Evolutionary conservation across 2,888 invertebrate species (phyloP).

Genomic region (Nomada lathburiana): DNA sequence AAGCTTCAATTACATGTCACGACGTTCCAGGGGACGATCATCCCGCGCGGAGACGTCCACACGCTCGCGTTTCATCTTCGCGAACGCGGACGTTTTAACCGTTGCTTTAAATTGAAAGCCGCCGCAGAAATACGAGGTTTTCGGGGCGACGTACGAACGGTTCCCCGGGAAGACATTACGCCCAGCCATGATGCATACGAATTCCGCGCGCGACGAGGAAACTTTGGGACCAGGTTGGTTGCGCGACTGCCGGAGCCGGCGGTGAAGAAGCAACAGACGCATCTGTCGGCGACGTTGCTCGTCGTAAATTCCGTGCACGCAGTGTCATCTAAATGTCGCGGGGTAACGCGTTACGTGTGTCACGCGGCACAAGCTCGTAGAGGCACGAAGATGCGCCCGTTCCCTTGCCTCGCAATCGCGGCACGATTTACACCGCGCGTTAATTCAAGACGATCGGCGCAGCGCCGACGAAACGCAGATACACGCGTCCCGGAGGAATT

Average conservation of each 20-base stretch:
- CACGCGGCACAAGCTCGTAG: neutral
- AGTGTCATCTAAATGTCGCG: constrained; percentile 41
- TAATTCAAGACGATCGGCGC: constrained; percentile 52
- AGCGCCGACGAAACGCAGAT: constrained; percentile 26
- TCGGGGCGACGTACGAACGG: constrained; percentile 20
- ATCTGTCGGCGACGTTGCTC: constrained; percentile 41
- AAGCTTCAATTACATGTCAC: neutral
- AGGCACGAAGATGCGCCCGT: neutral
- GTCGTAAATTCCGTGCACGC: constrained; percentile 59
- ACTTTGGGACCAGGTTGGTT: constrained; percentile 5
- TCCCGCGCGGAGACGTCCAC: neutral
- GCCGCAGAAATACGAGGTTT: neutral
- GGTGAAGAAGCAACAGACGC: constrained; percentile 29
- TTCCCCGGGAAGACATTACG: neutral
- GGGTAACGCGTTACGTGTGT: constrained; percentile 33
- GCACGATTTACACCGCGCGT: constrained; percentile 66
- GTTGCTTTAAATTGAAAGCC: constrained; percentile 20
- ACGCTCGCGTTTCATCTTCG: neutral
- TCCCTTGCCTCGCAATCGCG: constrained; percentile 43
- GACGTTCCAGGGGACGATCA: neutral
- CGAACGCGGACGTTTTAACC: neutral
- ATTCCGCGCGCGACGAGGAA: neutral
- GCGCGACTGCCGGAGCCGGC: neutral
- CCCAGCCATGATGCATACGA: neutral
- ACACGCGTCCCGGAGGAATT: constrained; percentile 32